Evolutionary conservation across 1,140 invertebrate genomes (phyloP).

Genomic region (Lucilia cuprina): DNA sequence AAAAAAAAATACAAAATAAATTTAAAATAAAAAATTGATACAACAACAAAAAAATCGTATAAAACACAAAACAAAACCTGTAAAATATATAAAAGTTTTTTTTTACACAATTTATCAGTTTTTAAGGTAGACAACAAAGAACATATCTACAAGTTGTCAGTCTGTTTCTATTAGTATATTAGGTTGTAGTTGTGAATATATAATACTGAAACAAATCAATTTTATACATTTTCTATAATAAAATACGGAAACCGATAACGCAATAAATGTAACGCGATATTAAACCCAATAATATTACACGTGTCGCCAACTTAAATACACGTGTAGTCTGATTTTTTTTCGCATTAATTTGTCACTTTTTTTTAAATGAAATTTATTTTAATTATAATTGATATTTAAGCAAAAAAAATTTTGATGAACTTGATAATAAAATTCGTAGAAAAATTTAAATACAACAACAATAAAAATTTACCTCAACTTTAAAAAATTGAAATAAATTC

Average conservation of each 20-base stretch:
- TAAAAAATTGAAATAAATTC: neutral
- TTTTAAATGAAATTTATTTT: neutral
- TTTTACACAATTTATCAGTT: no score
- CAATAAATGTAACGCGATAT: neutral
- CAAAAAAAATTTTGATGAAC: neutral
- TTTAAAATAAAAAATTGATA: neutral
- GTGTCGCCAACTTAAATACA: neutral
- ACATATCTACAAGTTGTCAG: neutral
- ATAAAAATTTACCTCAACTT: conserved; percentile 22
- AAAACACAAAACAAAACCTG: neutral
- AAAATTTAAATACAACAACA: neutral
- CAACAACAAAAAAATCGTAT: neutral
- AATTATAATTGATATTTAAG: neutral
- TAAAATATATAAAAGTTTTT: neutral
- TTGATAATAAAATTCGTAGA: neutral
- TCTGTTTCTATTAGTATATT: no score
- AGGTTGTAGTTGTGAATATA: no score
- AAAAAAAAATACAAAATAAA: neutral
- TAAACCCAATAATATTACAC: neutral
- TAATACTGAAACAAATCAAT: neutral
- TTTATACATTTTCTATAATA: neutral
- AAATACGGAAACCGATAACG: neutral
- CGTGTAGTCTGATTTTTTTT: neutral
- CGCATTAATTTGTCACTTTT: neutral
- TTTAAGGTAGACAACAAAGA: no score